Base-by-base conservation (phyloP, 2,113 vertebrate species). In the Hypomesus transpacificus region DNA sequence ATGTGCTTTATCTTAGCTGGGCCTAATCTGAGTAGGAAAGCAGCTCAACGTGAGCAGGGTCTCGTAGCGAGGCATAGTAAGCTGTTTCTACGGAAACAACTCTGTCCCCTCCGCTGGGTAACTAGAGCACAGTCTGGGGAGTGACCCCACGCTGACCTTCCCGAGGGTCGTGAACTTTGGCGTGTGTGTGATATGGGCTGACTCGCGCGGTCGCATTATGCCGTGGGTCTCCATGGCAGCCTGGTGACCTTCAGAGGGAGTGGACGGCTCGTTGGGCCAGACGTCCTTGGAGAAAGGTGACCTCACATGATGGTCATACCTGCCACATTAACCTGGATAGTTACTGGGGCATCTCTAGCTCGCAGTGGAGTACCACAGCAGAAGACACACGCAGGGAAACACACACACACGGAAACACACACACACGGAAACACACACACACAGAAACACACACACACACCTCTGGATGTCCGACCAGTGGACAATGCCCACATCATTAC, bases 301-400 rank as follows among this genome's bases (percentile, higher is more conserved):
- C 86, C 86, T 84, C 74, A 20, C n/a, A 56, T 70, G 66, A 52
- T 68, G 71, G 80, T 22, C 22, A 74, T 80, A 70, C 73, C 77
- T 81, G 81, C 85, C 84, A 85, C 84, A 85, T 75, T 84, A 87
- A 83, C 82, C 88, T 84, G 82, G 79, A 84, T 87, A 84, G 76
- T 82, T 87, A 88, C 71, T 85, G 86, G 87, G 83, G 84, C 88
- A 82, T 87, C 86, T 56, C 71, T 84, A 85, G 76, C 80, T 84
- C 58, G 78, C 83, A 85, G 85, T 85, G 74, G 13, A 73, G 80
- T 77, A 79, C 3, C 7, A 16, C 61, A 63, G 17, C 61, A 17
- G 39, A 46, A 46, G 1, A 46, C 39, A 46, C 39, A 46, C 8
- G 1, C 39, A 34, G 31, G 31, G 31, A 34, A 34, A 31, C 64